Evolutionary conservation across 2,113 vertebrate species (phyloP), one percentile per base, ranked within the genome.

Genomic region (Dunckerocampus dactyliophorus): DNA sequence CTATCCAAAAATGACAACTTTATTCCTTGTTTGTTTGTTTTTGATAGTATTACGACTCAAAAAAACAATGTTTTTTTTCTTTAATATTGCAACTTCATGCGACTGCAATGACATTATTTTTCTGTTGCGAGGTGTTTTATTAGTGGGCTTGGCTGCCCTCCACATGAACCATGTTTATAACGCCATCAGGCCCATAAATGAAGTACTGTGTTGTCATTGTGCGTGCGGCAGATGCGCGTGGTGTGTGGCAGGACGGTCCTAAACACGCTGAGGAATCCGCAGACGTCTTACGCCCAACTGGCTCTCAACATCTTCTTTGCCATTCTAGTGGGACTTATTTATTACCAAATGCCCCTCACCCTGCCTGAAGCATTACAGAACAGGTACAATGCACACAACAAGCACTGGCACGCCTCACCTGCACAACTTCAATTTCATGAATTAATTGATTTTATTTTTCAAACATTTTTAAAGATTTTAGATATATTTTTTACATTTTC

Each of bases 331-430:
- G 92, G 91, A 53, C 87, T 92, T 55, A 91, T 93, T 74, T 93
- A 92, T 79, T 93, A 73, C 66, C 89, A 92, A 58, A 87, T 92
- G 71, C 85, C 91, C 4, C 17, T 83, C 61, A 89, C 74, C 0
- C 59, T 92, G 47, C 90, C 91, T 0, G 91, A 91, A 63, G 92
- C 69, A 17, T 21, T 91, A 21, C 91, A 92, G 86, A 93, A 92
- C 86, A 91, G 92, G 91, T 92, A 81, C 50, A 20, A 78, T 74
- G 63, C 11, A 7, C 22, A 16, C 1, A 14, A 60, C 52, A 54
- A 5, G 31, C 31, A 34, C 31, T 34, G 3, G 7, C 31, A 34
- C 31, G 7, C 5, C 24, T 3, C 24, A 28, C 24, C 39, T 43
- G 39, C 39, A 43, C 39, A 43, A 9, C 37, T 11, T 39, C 39